Conservation (phyloP, 1,140 invertebrate species). For the Pseudomyrmex gracilis region DNA sequence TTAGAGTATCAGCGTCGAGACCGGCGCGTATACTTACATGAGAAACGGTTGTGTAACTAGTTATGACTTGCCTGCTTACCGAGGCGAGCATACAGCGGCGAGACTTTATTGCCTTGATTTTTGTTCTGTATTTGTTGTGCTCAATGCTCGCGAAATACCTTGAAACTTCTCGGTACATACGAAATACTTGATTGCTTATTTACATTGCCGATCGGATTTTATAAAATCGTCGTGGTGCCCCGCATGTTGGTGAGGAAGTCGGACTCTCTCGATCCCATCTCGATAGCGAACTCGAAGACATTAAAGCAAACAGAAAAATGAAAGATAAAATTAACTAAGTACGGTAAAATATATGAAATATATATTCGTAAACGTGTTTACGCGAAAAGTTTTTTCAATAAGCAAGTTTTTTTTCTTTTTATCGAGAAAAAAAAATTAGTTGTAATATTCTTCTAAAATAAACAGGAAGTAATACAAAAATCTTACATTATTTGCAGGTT, state of each 20-base stretch:
- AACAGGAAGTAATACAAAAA: not conserved
- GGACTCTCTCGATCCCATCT: not conserved
- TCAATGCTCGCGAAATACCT: not conserved
- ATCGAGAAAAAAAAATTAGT: too few relatives aligned
- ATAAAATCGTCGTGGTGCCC: not conserved
- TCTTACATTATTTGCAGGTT: not conserved
- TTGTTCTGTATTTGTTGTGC: constrained; percentile 29
- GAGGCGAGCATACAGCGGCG: not conserved
- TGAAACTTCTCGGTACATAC: not conserved
- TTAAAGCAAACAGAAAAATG: too few relatives aligned
- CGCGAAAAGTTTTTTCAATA: too few relatives aligned
- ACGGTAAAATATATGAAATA: too few relatives aligned
- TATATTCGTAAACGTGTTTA: too few relatives aligned
- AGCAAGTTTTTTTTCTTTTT: too few relatives aligned
- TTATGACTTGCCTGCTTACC: constrained; percentile 13
- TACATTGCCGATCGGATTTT: not conserved
- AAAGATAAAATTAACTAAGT: too few relatives aligned
- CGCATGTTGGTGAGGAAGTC: too few relatives aligned
- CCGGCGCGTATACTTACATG: constrained; percentile 21
- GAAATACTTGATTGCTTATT: constrained; percentile 1
- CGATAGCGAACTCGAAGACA: not conserved
- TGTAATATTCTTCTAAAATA: not conserved
- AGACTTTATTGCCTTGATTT: constrained; percentile 37
- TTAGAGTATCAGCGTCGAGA: constrained; percentile 35
- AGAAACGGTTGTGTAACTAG: constrained; percentile 53